These are phyloP conservation scores for Cryptus armator DNA, from an alignment of 2,888 invertebrate genomes.

Conservation along the genomic window DNA sequence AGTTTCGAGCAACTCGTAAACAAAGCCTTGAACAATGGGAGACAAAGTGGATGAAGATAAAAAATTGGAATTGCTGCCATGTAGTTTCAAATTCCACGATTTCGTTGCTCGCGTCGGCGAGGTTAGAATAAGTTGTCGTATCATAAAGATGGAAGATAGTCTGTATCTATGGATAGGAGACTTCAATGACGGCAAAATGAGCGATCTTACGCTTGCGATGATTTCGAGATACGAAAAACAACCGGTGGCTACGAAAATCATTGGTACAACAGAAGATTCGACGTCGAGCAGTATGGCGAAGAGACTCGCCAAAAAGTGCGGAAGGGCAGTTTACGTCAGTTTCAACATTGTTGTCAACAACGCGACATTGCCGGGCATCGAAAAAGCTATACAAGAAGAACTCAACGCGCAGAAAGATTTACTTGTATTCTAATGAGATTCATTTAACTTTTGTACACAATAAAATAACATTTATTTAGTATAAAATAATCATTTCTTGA, in stretches of 20 bases:
- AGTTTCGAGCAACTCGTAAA: neutral
- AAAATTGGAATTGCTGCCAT: conserved; percentile 70
- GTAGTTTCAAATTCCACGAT: conserved; percentile 80
- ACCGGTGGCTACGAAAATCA: conserved; percentile 81
- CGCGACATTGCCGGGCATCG: conserved; percentile 77
- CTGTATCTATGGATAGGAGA: conserved; percentile 84
- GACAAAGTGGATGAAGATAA: conserved; percentile 21
- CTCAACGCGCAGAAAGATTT: conserved; percentile 77
- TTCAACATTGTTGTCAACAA: conserved; percentile 81
- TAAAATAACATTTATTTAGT: conserved; percentile 3
- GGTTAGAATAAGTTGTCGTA: conserved; percentile 77
- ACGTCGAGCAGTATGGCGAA: conserved; percentile 81
- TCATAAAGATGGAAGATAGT: conserved; percentile 82
- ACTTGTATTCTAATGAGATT: conserved; percentile 69
- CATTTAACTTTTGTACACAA: conserved; percentile 35
- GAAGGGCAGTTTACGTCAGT: conserved; percentile 84
- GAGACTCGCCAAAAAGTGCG: conserved; percentile 81
- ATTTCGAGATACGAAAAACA: conserved; percentile 76
- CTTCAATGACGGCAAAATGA: conserved; percentile 75
- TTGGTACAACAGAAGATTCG: conserved; percentile 80
- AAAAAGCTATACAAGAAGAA: conserved; percentile 81
- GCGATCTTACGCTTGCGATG: conserved; percentile 82
- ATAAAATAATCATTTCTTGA: neutral
- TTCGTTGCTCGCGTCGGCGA: conserved; percentile 77
- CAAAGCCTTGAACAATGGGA: conserved; percentile 25